Evolutionary conservation across 2,797 vertebrate species (phyloP).

Genomic region (Botia kubotai): DNA sequence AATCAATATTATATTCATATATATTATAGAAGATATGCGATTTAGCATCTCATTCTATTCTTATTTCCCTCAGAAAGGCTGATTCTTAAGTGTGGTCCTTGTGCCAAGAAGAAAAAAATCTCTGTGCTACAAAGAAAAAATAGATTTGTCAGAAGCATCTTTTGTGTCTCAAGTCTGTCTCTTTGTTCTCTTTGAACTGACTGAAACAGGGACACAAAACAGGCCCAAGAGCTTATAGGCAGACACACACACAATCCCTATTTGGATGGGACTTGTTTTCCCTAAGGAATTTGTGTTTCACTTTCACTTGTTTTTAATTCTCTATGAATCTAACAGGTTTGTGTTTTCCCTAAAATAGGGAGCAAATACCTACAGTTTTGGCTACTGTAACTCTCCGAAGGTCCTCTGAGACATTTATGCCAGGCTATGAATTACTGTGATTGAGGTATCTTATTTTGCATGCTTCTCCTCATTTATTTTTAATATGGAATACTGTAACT

Average conservation of each 20-base stretch:
- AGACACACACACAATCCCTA: not conserved
- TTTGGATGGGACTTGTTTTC: not conserved
- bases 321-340: not conserved
- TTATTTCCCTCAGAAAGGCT: not conserved
- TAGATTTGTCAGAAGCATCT: not conserved
- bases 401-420: not conserved
- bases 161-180: not conserved
- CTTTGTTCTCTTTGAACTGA: conserved; percentile 4
- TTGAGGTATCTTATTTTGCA: not conserved
- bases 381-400: not conserved
- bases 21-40: not conserved
- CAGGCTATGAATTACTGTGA: not conserved
- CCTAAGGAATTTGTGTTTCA: not conserved
- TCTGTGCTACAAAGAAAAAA: not conserved
- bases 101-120: conserved; percentile 7
- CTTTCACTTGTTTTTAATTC: conserved; percentile 6
- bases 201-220: not conserved
- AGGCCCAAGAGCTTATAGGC: not conserved
- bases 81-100: not conserved
- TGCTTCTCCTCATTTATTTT: not conserved
- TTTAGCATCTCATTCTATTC: not conserved
- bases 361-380: not conserved
- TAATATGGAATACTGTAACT: not conserved
- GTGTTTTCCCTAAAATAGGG: not conserved
- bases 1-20: conserved; percentile 5